phyloP scores from a whole-genome alignment of 2,113 vertebrate species.

The Cyanistes caeruleus region DNA sequence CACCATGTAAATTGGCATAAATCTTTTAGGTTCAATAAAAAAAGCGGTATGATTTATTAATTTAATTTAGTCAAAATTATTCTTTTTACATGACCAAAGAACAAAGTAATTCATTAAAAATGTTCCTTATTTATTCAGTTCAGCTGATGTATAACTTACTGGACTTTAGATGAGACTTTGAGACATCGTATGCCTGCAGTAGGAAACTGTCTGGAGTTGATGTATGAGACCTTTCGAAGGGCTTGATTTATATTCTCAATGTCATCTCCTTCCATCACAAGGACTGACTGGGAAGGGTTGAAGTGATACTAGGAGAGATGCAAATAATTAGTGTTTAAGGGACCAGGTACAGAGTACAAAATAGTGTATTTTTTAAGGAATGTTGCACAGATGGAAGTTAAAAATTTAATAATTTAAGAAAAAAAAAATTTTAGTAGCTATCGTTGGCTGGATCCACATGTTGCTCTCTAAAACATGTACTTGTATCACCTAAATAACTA shows the following conservation, averaged over 20 bases:
- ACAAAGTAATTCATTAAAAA: not conserved
- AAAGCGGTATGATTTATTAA: not conserved
- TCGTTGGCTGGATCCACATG: not conserved
- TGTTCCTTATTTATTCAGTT: not conserved
- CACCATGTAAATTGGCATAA: not conserved
- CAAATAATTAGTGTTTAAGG: not conserved
- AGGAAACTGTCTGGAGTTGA: constrained; percentile 96
- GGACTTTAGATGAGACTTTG: constrained; percentile 89
- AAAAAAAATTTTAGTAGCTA: not conserved
- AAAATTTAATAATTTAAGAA: not conserved
- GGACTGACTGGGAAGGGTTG: constrained; percentile 93
- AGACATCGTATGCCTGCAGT: constrained; percentile 86
- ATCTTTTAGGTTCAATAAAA: not conserved
- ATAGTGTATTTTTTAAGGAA: not conserved
- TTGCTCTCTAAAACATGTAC: not conserved
- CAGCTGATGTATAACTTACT: constrained; percentile 81
- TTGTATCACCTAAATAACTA: not conserved
- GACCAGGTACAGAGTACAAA: not conserved
- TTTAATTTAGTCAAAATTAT: not conserved
- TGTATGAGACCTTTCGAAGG: constrained; percentile 93
- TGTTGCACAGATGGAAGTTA: not conserved
- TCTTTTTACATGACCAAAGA: not conserved
- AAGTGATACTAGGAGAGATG: constrained; percentile 89
- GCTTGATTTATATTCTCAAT: constrained; percentile 89
- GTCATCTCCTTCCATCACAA: constrained; percentile 96